Conservation (phyloP, 2,888 invertebrate species). For the Cynaeus angustus region DNA sequence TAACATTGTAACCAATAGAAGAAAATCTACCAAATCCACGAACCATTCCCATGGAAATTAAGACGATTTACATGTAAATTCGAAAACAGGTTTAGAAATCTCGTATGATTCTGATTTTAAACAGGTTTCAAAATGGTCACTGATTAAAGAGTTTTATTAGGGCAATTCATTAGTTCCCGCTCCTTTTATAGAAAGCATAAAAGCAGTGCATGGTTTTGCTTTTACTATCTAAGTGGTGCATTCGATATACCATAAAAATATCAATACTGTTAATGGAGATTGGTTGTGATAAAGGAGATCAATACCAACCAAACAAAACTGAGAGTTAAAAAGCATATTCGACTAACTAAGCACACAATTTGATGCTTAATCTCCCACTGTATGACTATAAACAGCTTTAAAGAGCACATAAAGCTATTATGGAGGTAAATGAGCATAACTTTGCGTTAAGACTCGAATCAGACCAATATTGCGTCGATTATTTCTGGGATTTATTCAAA, state of each 20-base stretch:
- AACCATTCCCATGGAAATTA: neutral
- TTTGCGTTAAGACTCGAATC: slow-evolving; percentile 6
- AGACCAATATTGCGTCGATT: slow-evolving; percentile 7
- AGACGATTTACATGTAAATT: slow-evolving; percentile 8
- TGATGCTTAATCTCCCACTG: slow-evolving; percentile 35
- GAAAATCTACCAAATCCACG: slow-evolving; percentile 2
- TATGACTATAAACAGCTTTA: slow-evolving; percentile 39
- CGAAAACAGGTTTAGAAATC: neutral
- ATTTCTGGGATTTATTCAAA: neutral
- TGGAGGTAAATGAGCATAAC: slow-evolving; percentile 34
- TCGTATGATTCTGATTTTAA: no score
- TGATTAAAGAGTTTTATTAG: slow-evolving; percentile 3
- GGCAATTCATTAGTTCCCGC: slow-evolving; percentile 38
- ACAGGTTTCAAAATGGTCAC: neutral
- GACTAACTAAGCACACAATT: neutral
- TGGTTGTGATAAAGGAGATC: neutral
- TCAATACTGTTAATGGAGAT: slow-evolving; percentile 33
- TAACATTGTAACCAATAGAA: neutral
- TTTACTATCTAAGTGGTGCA: slow-evolving; percentile 54
- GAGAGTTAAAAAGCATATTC: neutral
- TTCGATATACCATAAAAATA: slow-evolving; percentile 43
- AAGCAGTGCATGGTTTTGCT: slow-evolving; percentile 53
- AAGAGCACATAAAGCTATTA: slow-evolving; percentile 40
- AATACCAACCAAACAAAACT: slow-evolving; percentile 10
- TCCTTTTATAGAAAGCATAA: slow-evolving; percentile 50